Evolutionary conservation across 1,140 invertebrate genomes (phyloP), one percentile per base, ranked within the genome.

Genomic region (Riptortus pedestris): DNA sequence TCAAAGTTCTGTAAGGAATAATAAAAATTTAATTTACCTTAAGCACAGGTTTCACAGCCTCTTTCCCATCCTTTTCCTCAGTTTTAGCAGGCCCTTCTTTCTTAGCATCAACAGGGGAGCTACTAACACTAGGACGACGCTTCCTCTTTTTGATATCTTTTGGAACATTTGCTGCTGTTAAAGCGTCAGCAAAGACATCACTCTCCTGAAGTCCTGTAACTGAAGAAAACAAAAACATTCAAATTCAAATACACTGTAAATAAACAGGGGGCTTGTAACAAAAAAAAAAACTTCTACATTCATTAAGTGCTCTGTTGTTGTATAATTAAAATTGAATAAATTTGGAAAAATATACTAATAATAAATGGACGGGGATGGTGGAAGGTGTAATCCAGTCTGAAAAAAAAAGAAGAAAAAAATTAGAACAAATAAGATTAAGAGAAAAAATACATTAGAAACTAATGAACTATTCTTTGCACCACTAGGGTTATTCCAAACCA

Each of bases 171-270:
- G 81, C 82, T 62, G 82, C 80, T 45, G 70, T 74, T n/a, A 96
- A 73, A 1, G 90, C 90, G 76, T 94, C 90, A 83, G 93, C 93
- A 72, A 96, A 95, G 74, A 91, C 84, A 72, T 88, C 90, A 72
- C 90, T 93, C 72, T 96, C 92, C 74, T 91, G 85, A 28, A 93
- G 75, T 69, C 47, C 33, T 55, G 24, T 24, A 55, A 55, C 51
- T 55, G 24, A 51, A 55, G 3, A n/a, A n/a, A n/a, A n/a, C n/a
- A n/a, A 38, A 18, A 18, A 62, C 18, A 62, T 27, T 57, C 18
- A 67, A 64, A 60, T 61, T 43, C 24, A 27, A 20, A 38, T 48
- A 45, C 2, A 47, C 4, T 45, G 7, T 43, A 20, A 63, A 60
- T 16, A 29, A 60, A 38, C n/a, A 38, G 14, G 27, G 27, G 28